A percentile compares a stretch with the other conserved stretches of the same genome.
These are phyloP conservation scores for Condylura cristata DNA, from an alignment of 2,113 vertebrate genomes.

Conservation along the genomic window DNA sequence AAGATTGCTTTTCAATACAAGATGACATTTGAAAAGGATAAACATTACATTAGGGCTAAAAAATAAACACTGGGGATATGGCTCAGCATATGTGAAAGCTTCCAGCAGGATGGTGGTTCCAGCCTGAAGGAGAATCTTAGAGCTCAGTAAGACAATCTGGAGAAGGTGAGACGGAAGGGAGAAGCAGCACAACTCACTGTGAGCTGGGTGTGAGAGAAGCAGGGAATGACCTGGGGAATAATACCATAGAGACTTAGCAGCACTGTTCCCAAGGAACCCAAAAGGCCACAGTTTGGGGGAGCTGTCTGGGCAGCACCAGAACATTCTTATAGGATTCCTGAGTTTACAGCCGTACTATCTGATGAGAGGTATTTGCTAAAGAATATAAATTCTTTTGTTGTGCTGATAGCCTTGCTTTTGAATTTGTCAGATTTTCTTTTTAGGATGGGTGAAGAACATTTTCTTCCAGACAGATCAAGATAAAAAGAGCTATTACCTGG, in stretches of 20 bases:
- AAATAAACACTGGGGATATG: not conserved
- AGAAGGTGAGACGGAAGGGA: not conserved
- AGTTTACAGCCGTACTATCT: not conserved
- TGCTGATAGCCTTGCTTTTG: not conserved
- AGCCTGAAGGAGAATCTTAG: not conserved
- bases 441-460: not conserved
- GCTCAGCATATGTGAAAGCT: not conserved
- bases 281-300: not conserved
- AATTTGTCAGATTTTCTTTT: not conserved
- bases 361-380: not conserved
- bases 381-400: not conserved
- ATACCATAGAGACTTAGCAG: conserved; percentile 16
- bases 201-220: not conserved
- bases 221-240: not conserved
- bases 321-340: not conserved
- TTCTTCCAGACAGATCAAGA: not conserved
- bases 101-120: not conserved
- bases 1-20: not conserved
- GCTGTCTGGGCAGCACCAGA: not conserved
- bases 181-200: not conserved
- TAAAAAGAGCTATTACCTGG: not conserved
- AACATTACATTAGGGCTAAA: not conserved
- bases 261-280: not conserved
- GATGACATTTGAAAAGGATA: not conserved
- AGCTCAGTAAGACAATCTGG: not conserved